Conservation (phyloP, 2,113 vertebrate species). For the Amblyopsis rosae region DNA sequence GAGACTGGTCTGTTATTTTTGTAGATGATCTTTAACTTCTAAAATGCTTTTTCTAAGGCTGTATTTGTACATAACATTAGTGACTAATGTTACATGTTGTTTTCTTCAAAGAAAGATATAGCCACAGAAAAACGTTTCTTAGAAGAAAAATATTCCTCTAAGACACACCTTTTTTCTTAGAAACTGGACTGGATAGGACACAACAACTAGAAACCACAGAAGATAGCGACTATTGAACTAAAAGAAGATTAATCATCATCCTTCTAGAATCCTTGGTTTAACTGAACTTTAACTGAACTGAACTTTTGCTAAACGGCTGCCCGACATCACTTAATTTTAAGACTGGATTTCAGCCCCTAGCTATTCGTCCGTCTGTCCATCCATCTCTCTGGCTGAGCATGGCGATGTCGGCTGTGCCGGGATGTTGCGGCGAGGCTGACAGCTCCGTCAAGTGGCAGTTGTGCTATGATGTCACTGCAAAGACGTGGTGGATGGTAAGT, state of each 20-base stretch:
- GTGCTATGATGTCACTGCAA: slow-evolving; percentile 85
- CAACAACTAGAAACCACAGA: background rate
- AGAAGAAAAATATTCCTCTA: background rate
- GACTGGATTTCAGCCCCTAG: background rate
- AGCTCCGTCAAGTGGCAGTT: slow-evolving; percentile 87
- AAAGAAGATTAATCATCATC: no score
- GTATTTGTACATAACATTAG: no score
- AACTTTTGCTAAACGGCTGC: no score
- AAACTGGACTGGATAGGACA: slow-evolving; percentile 10
- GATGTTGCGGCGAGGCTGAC: slow-evolving; percentile 38
- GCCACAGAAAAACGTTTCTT: no score
- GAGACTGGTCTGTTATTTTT: no score
- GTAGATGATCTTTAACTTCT: no score
- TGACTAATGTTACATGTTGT: no score
- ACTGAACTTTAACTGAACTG: no score
- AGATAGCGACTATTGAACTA: no score
- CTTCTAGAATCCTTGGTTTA: no score
- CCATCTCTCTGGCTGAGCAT: slow-evolving; percentile 31
- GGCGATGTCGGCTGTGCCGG: slow-evolving; percentile 36
- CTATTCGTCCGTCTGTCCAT: background rate
- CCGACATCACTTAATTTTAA: background rate
- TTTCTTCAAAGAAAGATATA: background rate
- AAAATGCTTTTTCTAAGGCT: no score
- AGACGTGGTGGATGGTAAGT: slow-evolving; percentile 98
- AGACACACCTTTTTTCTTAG: background rate